phyloP scores from a whole-genome alignment of 2,797 vertebrate genomes.

The Sebastes alutus region DNA sequence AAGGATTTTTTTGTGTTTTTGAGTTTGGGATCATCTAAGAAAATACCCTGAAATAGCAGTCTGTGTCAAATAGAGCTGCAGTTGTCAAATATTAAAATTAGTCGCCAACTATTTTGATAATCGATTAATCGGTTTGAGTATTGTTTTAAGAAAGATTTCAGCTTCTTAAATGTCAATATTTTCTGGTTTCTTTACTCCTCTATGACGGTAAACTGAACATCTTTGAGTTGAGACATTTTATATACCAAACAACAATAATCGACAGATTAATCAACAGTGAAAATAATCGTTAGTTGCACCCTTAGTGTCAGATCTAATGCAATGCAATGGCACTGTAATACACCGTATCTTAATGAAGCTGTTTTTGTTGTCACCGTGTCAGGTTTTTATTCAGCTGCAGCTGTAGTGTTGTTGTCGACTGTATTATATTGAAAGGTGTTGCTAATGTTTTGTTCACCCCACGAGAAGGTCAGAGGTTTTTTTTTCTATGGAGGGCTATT shows the following conservation, averaged over 20 bases:
- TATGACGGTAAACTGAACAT: too few relatives aligned
- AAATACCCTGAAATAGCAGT: neutral
- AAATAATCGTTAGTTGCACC: too few relatives aligned
- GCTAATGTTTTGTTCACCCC: neutral
- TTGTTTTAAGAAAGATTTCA: too few relatives aligned
- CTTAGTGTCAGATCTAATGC: neutral
- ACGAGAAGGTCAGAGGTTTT: neutral
- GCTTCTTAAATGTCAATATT: too few relatives aligned
- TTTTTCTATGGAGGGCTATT: neutral
- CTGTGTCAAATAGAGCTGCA: neutral
- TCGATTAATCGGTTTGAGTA: too few relatives aligned
- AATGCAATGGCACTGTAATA: neutral
- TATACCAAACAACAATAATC: too few relatives aligned
- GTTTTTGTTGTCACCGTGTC: neutral
- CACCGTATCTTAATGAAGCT: neutral
- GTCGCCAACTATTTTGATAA: too few relatives aligned
- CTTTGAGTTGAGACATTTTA: too few relatives aligned
- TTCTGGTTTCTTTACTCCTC: too few relatives aligned
- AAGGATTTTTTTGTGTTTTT: neutral
- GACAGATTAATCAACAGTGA: too few relatives aligned
- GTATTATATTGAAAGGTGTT: neutral
- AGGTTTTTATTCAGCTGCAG: neutral
- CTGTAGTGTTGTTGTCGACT: neutral
- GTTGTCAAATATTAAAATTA: too few relatives aligned
- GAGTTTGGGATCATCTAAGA: neutral